Evolutionary conservation across 2,797 vertebrate species (phyloP), one percentile per base, ranked within the genome.

Genomic region (Hydrolagus colliei): DNA sequence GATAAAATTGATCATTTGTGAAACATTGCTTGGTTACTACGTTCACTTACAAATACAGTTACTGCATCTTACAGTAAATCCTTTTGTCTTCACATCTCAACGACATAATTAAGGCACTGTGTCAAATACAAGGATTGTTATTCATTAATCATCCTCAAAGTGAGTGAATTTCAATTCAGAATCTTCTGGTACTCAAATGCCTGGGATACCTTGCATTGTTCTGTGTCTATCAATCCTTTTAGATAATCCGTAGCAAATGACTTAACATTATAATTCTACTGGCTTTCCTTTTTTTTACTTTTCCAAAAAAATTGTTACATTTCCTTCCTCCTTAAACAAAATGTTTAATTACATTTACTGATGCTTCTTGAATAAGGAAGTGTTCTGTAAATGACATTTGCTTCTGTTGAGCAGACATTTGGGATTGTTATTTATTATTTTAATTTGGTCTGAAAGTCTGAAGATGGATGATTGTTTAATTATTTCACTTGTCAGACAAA

Each of bases 381-480:
- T 71, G 20, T 35, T 16, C 27, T 41, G 18, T 18, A 35, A 84
- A 20, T 84, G 9, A 3, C 65, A 84, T 71, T 71, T 68, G 63
- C 14, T 35, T 52, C 32, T 52, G 20, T 41, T 84, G 20, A 84
- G 68, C 13, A 71, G 65, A 52, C 32, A 68, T 71, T 18, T 27
- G 35, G 62, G 1, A 68, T 32, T 82, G 13, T 16, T 52, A 35
- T 11, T 68, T 71, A 41, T 71, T 68, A 41, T 84, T 41, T 84
- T 68, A 41, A 68, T 84, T 84, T 71, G 71, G 32, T 71, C n/a
- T n/a, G n/a, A n/a, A 32, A 41, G 32, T 52, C 79, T 41, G 65
- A 84, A 84, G 32, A 84, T 52, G 79, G 65, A 84, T 84, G 52
- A 84, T 84, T 68, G 79, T 84, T 84, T 84, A 84, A 84, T 84